Conservation (phyloP, 2,113 vertebrate species). For the Mixornis gularis region DNA sequence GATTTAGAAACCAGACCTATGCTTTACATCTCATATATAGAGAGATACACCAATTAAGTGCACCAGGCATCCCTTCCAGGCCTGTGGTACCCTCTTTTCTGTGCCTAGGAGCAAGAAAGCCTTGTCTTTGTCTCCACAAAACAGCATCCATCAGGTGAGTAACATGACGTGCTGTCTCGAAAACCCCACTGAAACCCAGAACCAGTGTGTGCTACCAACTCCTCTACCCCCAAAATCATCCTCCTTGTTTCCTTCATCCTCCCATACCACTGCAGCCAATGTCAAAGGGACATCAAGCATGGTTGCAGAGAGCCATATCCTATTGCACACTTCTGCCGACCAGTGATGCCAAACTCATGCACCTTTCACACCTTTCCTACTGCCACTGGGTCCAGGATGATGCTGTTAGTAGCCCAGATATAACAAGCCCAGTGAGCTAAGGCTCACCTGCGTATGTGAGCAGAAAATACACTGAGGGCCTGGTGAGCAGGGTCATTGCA, state of each 20-base stretch:
- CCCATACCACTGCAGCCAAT: background rate
- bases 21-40: background rate
- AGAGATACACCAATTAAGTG: background rate
- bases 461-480: rapidly evolving
- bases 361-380: background rate
- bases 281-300: background rate
- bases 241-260: background rate
- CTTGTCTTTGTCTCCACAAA: background rate
- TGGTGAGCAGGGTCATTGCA: background rate
- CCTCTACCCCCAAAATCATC: background rate
- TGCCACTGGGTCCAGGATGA: rapidly evolving
- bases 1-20: background rate
- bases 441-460: background rate
- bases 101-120: background rate
- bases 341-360: background rate
- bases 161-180: background rate
- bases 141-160: rapidly evolving
- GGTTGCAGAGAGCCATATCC: background rate
- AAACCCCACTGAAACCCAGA: background rate
- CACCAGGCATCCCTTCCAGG: background rate
- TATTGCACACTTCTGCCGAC: background rate
- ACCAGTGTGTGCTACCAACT: background rate
- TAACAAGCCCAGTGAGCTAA: rapidly evolving
- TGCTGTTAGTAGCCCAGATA: background rate
- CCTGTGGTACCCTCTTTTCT: background rate